phyloP scores from a whole-genome alignment of 2,797 vertebrate species.

The Rhodeus uyekii region DNA sequence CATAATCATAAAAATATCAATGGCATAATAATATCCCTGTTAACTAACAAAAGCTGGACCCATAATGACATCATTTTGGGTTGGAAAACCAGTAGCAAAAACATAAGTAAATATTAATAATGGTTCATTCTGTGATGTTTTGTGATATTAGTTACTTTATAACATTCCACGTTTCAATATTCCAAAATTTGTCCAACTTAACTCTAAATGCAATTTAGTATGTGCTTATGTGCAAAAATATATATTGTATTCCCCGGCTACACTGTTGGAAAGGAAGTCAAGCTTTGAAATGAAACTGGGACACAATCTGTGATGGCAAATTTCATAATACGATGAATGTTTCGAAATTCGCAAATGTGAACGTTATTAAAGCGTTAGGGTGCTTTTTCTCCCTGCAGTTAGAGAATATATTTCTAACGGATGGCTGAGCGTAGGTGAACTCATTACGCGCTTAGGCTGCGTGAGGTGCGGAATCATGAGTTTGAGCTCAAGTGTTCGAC shows the following conservation, averaged over 20 bases:
- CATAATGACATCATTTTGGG: neutral
- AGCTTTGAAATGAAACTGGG: neutral
- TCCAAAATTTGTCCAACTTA: neutral
- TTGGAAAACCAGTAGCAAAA: neutral
- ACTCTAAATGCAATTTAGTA: neutral
- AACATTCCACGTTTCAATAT: neutral
- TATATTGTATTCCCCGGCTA: slow-evolving; percentile 8
- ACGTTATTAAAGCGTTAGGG: slow-evolving; percentile 5
- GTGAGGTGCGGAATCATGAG: slow-evolving; percentile 43
- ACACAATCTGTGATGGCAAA: neutral
- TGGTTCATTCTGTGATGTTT: neutral
- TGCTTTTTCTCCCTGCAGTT: slow-evolving; percentile 18
- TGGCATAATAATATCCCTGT: neutral
- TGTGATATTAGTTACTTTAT: neutral
- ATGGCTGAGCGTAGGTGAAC: slow-evolving; percentile 47
- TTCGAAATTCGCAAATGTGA: neutral
- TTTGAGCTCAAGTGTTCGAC: slow-evolving; percentile 47
- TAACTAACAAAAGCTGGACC: neutral
- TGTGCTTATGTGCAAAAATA: neutral
- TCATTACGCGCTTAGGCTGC: slow-evolving; percentile 42
- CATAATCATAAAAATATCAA: neutral
- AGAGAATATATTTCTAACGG: slow-evolving; percentile 41
- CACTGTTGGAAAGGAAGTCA: neutral
- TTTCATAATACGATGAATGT: neutral
- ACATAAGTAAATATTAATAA: neutral